Base-by-base conservation (phyloP, 2,888 invertebrate species). In the Synanthedon myopaeformis region DNA sequence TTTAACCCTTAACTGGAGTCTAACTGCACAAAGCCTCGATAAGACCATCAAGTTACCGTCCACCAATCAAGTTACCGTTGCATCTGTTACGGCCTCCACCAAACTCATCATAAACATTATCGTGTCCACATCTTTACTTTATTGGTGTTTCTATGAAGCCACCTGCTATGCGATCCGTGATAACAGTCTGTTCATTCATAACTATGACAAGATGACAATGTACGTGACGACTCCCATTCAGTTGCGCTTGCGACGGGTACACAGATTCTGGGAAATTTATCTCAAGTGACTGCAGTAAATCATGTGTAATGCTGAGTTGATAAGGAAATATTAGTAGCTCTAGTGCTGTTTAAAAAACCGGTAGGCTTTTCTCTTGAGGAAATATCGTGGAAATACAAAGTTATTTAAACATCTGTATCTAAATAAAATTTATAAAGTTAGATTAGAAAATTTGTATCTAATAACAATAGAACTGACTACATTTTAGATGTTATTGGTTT, bases 141-240 rank as follows among this genome's bases (percentile, higher is more conserved):
- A 64, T 65, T 63, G 67, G 66, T 66, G 61, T 67, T 71, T 69
- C 71, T 69, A 66, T 66, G 70, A 72, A 74, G 66, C 72, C 76
- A 78, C 78, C 77, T 80, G 79, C 74, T 67, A 70, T 66, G 73
- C 66, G 80, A 79, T 77, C 65, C 55, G 55, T 69, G 79, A 79
- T 81, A 80, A 72, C 67, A 65, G 59, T 53, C 60, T 62, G 69
- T 79, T 77, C 79, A 79, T 80, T 79, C 79, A 80, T 79, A 79
- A 79, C 75, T 51, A 49, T 19, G 49, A 45, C 45, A 49, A 17
- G 64, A 73, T 63, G 64, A 59, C 60, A 56, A 59, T 55, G 74
- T 74, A 79, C 78, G 76, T 78, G 77, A 78, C 72, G 55, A 52
- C 54, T 59, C 61, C 61, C 63, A 63, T 62, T 65, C 65, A 66